These are phyloP conservation scores for Thalassophryne amazonica DNA, from an alignment of 2,797 vertebrate species.

Conservation along the genomic window DNA sequence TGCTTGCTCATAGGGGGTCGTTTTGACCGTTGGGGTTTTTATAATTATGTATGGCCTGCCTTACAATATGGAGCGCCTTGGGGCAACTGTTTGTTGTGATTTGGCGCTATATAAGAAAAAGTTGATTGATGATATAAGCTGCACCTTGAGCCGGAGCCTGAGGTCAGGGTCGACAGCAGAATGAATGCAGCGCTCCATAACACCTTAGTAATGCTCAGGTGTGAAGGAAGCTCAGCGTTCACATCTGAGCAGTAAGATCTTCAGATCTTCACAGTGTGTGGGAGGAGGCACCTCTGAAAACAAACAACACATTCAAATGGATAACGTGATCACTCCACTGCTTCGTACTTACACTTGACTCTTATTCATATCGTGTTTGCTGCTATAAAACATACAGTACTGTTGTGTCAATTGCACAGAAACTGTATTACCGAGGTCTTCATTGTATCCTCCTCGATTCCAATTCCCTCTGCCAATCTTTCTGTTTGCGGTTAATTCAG, in stretches of 20 bases:
- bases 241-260: too few relatives aligned
- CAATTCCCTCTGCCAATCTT: conserved; percentile 83
- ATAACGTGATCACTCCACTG: neutral
- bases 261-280: conserved; percentile 39
- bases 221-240: conserved; percentile 77
- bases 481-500: conserved; percentile 82
- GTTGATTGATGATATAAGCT: neutral
- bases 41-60: too few relatives aligned
- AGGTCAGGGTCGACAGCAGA: conserved; percentile 85
- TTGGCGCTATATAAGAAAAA: neutral
- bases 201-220: conserved; percentile 83
- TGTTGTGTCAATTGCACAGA: neutral
- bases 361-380: neutral
- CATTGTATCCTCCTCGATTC: conserved; percentile 64
- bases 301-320: neutral
- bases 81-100: too few relatives aligned
- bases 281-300: conserved; percentile 43
- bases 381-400: neutral
- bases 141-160: conserved; percentile 86
- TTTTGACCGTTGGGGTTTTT: too few relatives aligned
- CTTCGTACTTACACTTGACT: neutral
- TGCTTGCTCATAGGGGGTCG: too few relatives aligned
- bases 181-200: conserved; percentile 90
- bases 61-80: too few relatives aligned
- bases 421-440: conserved; percentile 39